Evolutionary conservation across 92 coral and sea anemone genomes (phyloP), one percentile per base, ranked within the genome.

Genomic region (Chrysogorgia sp.): DNA sequence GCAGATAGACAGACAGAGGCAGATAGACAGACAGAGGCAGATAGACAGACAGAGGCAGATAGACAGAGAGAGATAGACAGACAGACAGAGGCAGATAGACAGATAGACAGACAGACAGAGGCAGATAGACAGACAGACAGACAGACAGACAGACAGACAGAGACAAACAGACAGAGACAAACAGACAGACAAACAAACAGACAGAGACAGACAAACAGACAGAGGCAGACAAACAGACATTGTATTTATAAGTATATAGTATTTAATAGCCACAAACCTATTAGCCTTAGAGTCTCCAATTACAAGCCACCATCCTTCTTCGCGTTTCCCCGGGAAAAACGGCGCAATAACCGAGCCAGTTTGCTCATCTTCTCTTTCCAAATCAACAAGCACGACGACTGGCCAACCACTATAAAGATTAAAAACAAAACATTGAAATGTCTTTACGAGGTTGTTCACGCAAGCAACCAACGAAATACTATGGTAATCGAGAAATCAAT

Each of bases 241-340:
- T 67, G 71, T 23, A 12, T n/a, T n/a, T n/a, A n/a, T n/a, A n/a
- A n/a, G n/a, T n/a, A n/a, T n/a, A n/a, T 57, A n/a, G n/a, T n/a
- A n/a, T n/a, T n/a, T n/a, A n/a, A n/a, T n/a, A 3, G 12, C n/a
- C 0, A 32, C n/a, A 31, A 10, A 94, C 98, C 98, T 90, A 64
- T 94, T 94, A 67, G 91, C 84, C 50, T 94, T 94, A 0, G 98
- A 89, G 85, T 94, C 98, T 0, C 98, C 98, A 63, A 94, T 88
- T 29, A 94, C 98, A 43, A 94, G 86, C 98, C 98, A 94, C 98
- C 98, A 94, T 67, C 98, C 98, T 80, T 94, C 98, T 71, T 94
- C 98, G 22, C 98, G 92, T 88, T 94, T 94, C 74, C 89, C 92
- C 22, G 98, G 98, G 86, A 94, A 94, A 85, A 94, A 94, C 60